These are phyloP conservation scores for Acipenser ruthenus DNA, from an alignment of 2,797 vertebrate species.

Conservation along the genomic window DNA sequence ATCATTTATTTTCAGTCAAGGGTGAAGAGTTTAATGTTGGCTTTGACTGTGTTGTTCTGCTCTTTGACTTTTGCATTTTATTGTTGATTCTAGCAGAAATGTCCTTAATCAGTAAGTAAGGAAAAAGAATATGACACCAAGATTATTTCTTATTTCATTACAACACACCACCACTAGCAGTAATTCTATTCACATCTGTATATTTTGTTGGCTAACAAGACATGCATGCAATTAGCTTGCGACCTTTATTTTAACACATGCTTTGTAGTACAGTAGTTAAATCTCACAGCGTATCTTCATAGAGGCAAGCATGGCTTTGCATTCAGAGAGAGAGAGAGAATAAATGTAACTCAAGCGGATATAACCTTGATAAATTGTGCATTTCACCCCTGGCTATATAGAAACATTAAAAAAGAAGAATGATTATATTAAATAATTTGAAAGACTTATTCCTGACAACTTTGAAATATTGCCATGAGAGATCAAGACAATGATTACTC, in stretches of 20 bases:
- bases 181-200: background rate
- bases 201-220: constrained; percentile 27
- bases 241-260: constrained; percentile 45
- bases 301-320: constrained; percentile 51
- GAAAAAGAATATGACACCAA: too few relatives aligned
- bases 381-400: constrained; percentile 60
- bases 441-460: constrained; percentile 38
- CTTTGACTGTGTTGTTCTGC: too few relatives aligned
- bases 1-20: background rate
- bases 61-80: background rate
- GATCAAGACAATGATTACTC: constrained; percentile 36
- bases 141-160: background rate
- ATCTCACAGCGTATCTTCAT: constrained; percentile 53
- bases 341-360: constrained; percentile 43
- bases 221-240: constrained; percentile 50
- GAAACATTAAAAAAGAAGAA: constrained; percentile 41
- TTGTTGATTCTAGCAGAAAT: background rate
- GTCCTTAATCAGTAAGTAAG: too few relatives aligned
- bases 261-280: constrained; percentile 58
- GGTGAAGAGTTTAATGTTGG: too few relatives aligned
- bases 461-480: constrained; percentile 43
- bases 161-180: constrained; percentile 14
- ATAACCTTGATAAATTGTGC: constrained; percentile 66
- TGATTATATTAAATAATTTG: constrained; percentile 43
- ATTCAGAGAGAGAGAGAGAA: constrained; percentile 54